These are phyloP conservation scores for Cheirogaleus major DNA, from an alignment of 2,797 vertebrate species.

Conservation along the genomic window DNA sequence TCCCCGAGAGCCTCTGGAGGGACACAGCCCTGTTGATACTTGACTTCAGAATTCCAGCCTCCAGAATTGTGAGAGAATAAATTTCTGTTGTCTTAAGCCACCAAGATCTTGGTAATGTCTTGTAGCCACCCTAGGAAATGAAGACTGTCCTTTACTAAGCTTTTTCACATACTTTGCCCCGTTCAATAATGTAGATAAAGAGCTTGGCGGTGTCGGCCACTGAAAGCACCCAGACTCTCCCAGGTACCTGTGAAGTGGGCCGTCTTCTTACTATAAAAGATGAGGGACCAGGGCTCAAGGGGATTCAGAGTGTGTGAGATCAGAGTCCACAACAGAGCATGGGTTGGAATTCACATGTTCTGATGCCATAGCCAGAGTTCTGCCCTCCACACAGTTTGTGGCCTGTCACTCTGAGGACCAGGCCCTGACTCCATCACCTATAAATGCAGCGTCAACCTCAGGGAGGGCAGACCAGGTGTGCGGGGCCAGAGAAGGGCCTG, in stretches of 20 bases:
- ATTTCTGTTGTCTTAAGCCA: background rate
- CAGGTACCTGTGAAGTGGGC: too few relatives aligned
- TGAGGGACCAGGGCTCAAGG: background rate
- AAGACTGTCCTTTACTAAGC: background rate
- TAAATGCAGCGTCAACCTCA: background rate
- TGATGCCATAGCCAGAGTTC: too few relatives aligned
- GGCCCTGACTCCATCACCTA: background rate
- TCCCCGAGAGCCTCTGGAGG: background rate
- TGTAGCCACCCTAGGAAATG: background rate
- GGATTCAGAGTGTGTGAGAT: background rate
- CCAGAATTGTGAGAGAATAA: background rate
- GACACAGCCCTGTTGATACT: background rate
- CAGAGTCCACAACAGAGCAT: too few relatives aligned
- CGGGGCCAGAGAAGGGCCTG: background rate
- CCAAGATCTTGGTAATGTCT: background rate
- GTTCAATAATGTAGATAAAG: too few relatives aligned
- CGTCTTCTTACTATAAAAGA: too few relatives aligned
- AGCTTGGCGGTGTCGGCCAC: too few relatives aligned
- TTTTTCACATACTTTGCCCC: rapidly evolving
- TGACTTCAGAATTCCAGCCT: background rate
- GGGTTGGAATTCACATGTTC: background rate
- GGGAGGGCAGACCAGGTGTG: background rate
- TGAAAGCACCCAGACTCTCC: too few relatives aligned
- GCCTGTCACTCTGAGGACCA: background rate
- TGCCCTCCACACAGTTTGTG: background rate